phyloP scores from a whole-genome alignment of 2,797 vertebrate genomes.

The Myotis vivesi region DNA sequence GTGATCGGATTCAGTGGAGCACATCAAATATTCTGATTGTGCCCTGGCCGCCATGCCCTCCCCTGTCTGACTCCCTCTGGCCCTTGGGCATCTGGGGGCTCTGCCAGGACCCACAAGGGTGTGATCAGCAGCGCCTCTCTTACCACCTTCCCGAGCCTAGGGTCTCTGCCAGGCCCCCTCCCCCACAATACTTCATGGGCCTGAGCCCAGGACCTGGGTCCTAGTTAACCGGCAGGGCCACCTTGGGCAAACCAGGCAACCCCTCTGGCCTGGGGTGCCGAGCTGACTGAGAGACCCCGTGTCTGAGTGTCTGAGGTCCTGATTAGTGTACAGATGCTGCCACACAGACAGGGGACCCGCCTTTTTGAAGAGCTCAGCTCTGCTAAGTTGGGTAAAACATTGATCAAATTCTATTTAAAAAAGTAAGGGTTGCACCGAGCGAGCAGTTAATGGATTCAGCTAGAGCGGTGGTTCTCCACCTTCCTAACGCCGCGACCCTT shows the following conservation, averaged over 20 bases:
- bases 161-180: too few relatives aligned
- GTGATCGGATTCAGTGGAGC: background rate
- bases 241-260: background rate
- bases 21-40: background rate
- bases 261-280: background rate
- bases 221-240: background rate
- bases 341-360: background rate
- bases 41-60: background rate
- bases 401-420: background rate
- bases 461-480: background rate
- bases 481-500: too few relatives aligned
- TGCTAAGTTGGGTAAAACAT: constrained; percentile 36
- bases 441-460: constrained; percentile 66
- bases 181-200: constrained; percentile 22
- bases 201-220: background rate
- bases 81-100: accelerated
- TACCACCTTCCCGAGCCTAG: accelerated
- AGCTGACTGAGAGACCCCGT: background rate
- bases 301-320: background rate
- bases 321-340: background rate
- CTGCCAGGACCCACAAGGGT: accelerated
- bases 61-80: background rate
- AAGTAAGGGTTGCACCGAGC: background rate
- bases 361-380: background rate
- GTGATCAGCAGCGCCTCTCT: background rate